Evolutionary conservation across 2,888 invertebrate genomes (phyloP), one percentile per base, ranked within the genome.

Genomic region (Polymixis lichenea): DNA sequence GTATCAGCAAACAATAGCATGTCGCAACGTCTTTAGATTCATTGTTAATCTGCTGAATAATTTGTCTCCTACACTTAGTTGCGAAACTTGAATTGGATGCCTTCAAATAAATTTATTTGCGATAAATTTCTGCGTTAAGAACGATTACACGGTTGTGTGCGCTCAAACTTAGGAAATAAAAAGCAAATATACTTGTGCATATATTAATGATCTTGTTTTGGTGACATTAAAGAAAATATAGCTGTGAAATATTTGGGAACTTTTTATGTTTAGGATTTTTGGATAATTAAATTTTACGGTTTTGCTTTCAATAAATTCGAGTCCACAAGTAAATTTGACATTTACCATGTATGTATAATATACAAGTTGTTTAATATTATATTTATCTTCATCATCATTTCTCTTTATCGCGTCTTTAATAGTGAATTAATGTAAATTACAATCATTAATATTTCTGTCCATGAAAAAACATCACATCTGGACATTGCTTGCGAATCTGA

Each of bases 1-100:
- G 88, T 91, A 92, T 90, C 90, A 87, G 86, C 89, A 91, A 92
- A 95, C 94, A 94, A 94, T 94, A 86, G 88, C 64, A 69, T 89
- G 88, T 92, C 88, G 93, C 83, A 94, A 94, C 89, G 80, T 90
- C 88, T 90, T 89, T 89, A 91, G 88, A 92, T 92, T 91, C 91
- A 92, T 93, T 90, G 91, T 89, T 92, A 92, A 93, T 93, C 90
- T 90, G 86, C 74, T 84, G 91, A 90, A 94, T 92, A 93, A 93
- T 94, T 94, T 92, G 91, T 93, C 94, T 93, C 93, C 94, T 93
- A 94, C 93, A 91, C 90, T 87, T 78, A 75, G 78, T 90, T 91
- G 85, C 84, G 86, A 86, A 87, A 91, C 77, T 55, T 79, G 76
- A 68, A 81, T 80, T 84, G 67, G 81, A 73, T 80, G 80, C 71